Base-by-base conservation (phyloP, 1,140 invertebrate species). In the Pseudomyrmex pallidus region DNA sequence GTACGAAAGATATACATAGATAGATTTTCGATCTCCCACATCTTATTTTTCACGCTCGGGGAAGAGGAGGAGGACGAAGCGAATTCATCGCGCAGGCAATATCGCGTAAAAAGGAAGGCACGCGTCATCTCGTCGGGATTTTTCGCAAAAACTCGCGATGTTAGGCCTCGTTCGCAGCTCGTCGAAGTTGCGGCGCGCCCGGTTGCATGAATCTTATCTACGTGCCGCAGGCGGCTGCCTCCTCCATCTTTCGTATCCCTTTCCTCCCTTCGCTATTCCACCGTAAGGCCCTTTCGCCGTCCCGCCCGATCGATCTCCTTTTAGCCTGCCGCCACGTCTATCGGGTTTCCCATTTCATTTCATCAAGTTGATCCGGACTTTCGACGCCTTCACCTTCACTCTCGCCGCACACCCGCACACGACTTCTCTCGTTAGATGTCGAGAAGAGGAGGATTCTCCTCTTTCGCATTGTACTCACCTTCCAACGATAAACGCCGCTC, bases 311-410 rank as follows among this genome's bases (percentile, higher is more conserved):
- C 86, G 87, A 89, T 82, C 87, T 73, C 83, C 83, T 87, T 88
- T 87, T 62, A 82, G 86, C 59, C 25, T 20, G 57, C 54, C 85
- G 57, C 80, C 78, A 68, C 82, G 54, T 85, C 87, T 88, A 85
- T 87, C 87, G 80, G 83, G 56, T 87, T 88, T 85, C 86, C 72
- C 85, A 82, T 90, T 90, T 90, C 87, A 90, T 90, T 90, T 90
- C 88, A 88, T 90, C 88, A 90, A 89, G 82, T 83, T 80, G 88
- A 90, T 90, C 87, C 87, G 59, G 52, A 70, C 67, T 74, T 89
- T 88, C 84, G 57, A 63, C 84, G 87, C 84, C 56, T 88, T 76
- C 57, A 68, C 25, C 54, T 50, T 78, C 74, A 52, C 74, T 46
- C 74, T 57, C 52, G 48, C 35, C 35, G 5, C 35, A 35, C 22